Evolutionary conservation across 2,888 invertebrate genomes (phyloP).

Genomic region (Linyphia triangularis): DNA sequence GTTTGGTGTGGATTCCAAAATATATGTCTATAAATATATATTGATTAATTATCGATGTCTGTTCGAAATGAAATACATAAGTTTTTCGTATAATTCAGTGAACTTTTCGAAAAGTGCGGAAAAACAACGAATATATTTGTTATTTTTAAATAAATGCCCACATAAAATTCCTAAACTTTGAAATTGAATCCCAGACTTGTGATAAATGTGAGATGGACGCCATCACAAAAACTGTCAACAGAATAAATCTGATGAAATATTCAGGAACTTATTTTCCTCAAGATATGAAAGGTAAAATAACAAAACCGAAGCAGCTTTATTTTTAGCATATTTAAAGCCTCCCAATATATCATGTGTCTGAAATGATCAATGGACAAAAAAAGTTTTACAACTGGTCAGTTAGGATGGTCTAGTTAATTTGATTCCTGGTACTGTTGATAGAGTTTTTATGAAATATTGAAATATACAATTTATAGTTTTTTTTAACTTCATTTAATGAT

Average conservation of each 20-base stretch:
- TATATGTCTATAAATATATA: too few relatives aligned
- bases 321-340: constrained; percentile 15
- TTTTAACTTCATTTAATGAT: too few relatives aligned
- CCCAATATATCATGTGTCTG: constrained; percentile 39
- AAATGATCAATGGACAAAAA: constrained; percentile 4
- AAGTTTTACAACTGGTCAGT: neutral
- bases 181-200: neutral
- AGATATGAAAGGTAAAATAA: neutral
- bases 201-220: neutral
- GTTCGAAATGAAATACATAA: too few relatives aligned
- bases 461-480: too few relatives aligned
- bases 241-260: constrained; percentile 41
- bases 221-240: neutral
- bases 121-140: too few relatives aligned
- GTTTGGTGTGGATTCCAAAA: too few relatives aligned
- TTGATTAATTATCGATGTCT: too few relatives aligned
- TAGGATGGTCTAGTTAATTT: neutral
- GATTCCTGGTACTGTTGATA: neutral
- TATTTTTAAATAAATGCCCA: too few relatives aligned
- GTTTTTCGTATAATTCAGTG: too few relatives aligned
- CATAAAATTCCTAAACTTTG: too few relatives aligned
- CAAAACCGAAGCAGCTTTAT: constrained; percentile 21
- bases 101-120: too few relatives aligned
- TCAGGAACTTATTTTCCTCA: constrained; percentile 3
- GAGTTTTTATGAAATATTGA: too few relatives aligned